phyloP scores from a whole-genome alignment of 1,140 invertebrate genomes.

The Lepidostoma basale region DNA sequence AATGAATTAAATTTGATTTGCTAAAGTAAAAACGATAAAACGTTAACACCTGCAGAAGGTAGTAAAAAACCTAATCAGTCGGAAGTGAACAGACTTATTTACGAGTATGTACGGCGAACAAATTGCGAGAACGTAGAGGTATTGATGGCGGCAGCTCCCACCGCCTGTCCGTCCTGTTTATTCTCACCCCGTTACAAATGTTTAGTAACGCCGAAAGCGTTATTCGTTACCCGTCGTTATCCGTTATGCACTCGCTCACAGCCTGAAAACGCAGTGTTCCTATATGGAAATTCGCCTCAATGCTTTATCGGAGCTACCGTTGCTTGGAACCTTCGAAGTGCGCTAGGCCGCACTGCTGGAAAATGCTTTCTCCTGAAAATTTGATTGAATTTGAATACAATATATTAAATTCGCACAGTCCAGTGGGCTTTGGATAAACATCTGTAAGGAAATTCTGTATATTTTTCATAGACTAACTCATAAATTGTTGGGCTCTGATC shows the following conservation, averaged over 20 bases:
- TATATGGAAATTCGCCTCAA: constrained; percentile 1
- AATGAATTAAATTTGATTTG: neutral
- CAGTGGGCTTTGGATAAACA: too few species aligned
- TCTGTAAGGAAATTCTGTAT: too few species aligned
- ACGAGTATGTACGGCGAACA: constrained; percentile 2
- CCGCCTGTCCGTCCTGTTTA: constrained; percentile 26
- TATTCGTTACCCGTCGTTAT: constrained; percentile 14
- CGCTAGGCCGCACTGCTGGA: too few species aligned
- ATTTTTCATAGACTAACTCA: too few species aligned
- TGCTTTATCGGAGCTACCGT: too few species aligned
- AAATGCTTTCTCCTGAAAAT: too few species aligned
- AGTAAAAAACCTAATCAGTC: constrained; percentile 34
- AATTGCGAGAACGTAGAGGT: constrained; percentile 13
- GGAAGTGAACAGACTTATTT: constrained; percentile 30
- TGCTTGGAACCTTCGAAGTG: too few species aligned
- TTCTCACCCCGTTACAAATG: constrained; percentile 32
- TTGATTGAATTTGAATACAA: too few species aligned
- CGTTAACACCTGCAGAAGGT: constrained; percentile 5
- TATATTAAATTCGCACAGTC: too few species aligned
- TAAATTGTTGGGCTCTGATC: too few species aligned
- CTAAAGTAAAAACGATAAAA: neutral
- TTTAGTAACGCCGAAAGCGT: constrained; percentile 25
- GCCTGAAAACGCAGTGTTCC: neutral
- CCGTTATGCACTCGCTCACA: constrained; percentile 20
- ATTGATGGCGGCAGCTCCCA: neutral